A percentile compares a stretch with the other conserved stretches of the same genome.
These are phyloP conservation scores for Athene noctua DNA, from an alignment of 2,113 vertebrate species.

Conservation along the genomic window DNA sequence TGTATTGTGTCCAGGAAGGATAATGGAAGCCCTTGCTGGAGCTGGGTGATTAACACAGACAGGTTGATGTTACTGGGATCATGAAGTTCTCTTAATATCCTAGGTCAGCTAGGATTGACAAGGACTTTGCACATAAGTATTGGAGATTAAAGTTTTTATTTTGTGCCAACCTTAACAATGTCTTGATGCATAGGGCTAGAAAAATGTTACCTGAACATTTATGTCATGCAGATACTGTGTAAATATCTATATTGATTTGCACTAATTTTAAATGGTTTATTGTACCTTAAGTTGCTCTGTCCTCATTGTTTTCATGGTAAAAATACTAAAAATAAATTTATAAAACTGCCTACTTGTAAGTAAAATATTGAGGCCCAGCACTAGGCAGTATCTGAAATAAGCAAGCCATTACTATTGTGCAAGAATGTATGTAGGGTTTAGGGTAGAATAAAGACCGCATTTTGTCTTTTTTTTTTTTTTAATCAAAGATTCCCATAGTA, in stretches of 20 bases:
- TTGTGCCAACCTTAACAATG: background rate
- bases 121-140: background rate
- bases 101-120: background rate
- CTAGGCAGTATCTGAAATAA: background rate
- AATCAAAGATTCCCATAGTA: background rate
- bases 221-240: background rate
- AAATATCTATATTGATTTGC: slow-evolving; percentile 22
- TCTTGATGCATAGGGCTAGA: background rate
- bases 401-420: background rate
- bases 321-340: background rate
- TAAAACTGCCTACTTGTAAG: background rate
- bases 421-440: background rate
- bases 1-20: background rate
- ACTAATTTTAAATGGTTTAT: background rate
- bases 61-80: background rate
- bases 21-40: background rate
- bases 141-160: background rate
- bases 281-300: background rate
- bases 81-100: background rate
- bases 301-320: background rate
- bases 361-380: background rate
- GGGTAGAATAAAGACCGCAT: background rate
- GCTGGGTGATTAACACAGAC: background rate
- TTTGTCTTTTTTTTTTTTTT: background rate
- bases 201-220: background rate